Percentiles rank a stretch among this genome's conserved stretches.
These are phyloP conservation scores for Arenaria interpres DNA, from an alignment of 2,113 vertebrate species.

Conservation along the genomic window DNA sequence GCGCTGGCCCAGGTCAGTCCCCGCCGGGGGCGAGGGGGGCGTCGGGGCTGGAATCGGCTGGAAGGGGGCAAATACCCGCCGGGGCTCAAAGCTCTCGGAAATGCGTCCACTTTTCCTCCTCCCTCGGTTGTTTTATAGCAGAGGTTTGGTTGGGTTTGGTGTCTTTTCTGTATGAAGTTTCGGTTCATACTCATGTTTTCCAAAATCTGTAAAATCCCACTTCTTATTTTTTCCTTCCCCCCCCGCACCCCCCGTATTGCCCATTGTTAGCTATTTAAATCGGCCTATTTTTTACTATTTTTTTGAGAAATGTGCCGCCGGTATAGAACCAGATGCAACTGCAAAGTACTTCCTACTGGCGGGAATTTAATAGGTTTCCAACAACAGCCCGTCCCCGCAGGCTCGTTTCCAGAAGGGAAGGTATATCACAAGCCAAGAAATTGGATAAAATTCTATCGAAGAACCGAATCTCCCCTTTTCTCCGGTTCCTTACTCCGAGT, in stretches of 20 bases:
- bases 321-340: not conserved
- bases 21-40: too few species aligned
- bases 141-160: not conserved
- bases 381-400: not conserved
- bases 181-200: accelerated
- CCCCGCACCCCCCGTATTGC: too few species aligned
- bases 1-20: not conserved
- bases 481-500: not conserved
- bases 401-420: not conserved
- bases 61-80: not conserved
- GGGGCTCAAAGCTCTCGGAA: not conserved
- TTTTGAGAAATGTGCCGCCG: not conserved
- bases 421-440: not conserved
- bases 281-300: accelerated
- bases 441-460: not conserved
- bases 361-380: not conserved
- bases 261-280: not conserved
- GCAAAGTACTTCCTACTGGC: not conserved
- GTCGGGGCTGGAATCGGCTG: not conserved
- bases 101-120: too few species aligned
- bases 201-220: not conserved
- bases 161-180: not conserved
- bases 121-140: not conserved
- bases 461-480: not conserved
- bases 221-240: accelerated